Conservation (phyloP, 2,797 vertebrate genomes). For the Champsocephalus gunnari region DNA sequence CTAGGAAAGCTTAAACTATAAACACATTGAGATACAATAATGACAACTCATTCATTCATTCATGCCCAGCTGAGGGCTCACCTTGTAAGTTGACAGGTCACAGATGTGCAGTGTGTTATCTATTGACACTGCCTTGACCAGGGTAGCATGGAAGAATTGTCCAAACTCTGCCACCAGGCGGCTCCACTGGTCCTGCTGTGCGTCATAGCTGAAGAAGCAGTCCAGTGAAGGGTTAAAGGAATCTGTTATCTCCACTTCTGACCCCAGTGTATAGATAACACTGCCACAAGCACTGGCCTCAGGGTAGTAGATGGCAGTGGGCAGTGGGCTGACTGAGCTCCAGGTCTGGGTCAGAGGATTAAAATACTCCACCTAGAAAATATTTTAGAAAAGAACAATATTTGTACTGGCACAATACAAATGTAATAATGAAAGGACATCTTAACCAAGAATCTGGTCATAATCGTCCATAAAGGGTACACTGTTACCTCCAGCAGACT, state of each 20-base stretch:
- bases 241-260: conserved; percentile 93
- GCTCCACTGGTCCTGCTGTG: conserved; percentile 92
- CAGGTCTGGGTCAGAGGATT: conserved; percentile 90
- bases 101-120: conserved; percentile 93
- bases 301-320: conserved; percentile 93
- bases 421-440: not conserved
- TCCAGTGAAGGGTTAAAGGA: conserved; percentile 96
- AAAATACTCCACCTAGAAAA: conserved; percentile 91
- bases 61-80: not conserved
- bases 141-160: conserved; percentile 95
- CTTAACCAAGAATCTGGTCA: not conserved
- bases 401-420: not conserved
- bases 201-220: conserved; percentile 94
- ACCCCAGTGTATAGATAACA: conserved; percentile 94
- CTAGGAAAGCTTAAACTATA: not conserved
- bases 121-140: conserved; percentile 94
- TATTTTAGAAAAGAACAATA: conserved; percentile 33
- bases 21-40: not conserved
- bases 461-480: not conserved
- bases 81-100: conserved; percentile 97
- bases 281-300: conserved; percentile 92
- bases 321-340: conserved; percentile 90
- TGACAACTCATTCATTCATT: conserved; percentile 5
- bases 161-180: conserved; percentile 96
- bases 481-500: conserved; percentile 86